A percentile compares a stretch with the other conserved stretches of the same genome.
Conservation (phyloP, 2,797 vertebrate genomes). For the Halcyon leucocephala region DNA sequence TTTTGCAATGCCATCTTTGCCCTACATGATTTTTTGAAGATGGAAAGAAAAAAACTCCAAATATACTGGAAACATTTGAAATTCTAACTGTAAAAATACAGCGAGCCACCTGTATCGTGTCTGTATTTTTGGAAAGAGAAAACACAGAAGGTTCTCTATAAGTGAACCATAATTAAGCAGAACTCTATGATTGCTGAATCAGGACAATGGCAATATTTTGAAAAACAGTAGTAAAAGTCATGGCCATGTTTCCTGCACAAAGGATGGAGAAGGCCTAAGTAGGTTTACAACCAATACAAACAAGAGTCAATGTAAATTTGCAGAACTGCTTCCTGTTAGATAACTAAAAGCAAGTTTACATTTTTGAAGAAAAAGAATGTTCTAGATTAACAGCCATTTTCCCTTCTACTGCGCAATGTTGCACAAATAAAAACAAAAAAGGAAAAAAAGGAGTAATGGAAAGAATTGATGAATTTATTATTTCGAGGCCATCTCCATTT, state of each 20-base stretch:
- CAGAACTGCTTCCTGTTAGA: not conserved
- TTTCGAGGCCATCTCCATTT: not conserved
- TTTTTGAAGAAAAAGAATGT: not conserved
- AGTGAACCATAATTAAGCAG: not conserved
- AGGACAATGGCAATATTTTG: not conserved
- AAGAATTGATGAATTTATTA: not conserved
- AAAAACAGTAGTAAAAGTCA: not conserved
- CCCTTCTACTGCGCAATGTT: not conserved
- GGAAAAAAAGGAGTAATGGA: not conserved
- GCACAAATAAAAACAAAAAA: not conserved
- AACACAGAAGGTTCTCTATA: not conserved
- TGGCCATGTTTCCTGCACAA: not conserved
- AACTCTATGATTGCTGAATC: not conserved
- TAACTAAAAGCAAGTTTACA: not conserved
- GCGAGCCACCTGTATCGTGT: fast-evolving
- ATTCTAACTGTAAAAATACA: not conserved
- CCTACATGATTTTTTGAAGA: not conserved
- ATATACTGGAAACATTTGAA: not conserved
- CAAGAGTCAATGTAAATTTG: not conserved
- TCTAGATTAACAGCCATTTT: not conserved
- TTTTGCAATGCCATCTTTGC: not conserved
- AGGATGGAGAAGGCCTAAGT: not conserved
- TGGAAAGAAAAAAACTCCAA: not conserved
- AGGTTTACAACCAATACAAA: not conserved
- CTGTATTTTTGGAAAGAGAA: not conserved